Conservation (phyloP, 2,888 invertebrate genomes). For the Eretmocerus hayati region DNA sequence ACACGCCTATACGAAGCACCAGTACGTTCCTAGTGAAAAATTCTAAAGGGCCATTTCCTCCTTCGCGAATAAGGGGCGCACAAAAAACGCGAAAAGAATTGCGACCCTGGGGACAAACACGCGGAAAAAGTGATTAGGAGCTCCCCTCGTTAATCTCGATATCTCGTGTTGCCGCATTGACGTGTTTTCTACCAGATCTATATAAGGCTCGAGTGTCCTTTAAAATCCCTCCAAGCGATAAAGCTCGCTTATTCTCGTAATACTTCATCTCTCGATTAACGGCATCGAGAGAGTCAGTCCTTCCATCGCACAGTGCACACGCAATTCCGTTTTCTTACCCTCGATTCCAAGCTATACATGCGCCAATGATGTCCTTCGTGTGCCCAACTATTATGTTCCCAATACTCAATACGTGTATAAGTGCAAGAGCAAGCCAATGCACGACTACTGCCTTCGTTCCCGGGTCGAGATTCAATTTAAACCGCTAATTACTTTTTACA, state of each 20-base stretch:
- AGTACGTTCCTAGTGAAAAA: neutral
- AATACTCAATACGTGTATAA: too few relatives aligned
- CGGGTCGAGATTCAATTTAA: constrained; percentile 14
- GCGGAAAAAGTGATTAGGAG: constrained; percentile 18
- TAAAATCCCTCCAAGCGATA: constrained; percentile 7
- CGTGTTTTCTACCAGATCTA: neutral
- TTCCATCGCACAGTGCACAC: too few relatives aligned
- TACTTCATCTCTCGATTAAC: constrained; percentile 4
- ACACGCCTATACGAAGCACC: too few relatives aligned
- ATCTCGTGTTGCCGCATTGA: constrained; percentile 5
- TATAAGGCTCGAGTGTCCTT: constrained; percentile 5
- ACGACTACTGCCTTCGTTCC: neutral
- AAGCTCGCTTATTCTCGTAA: neutral
- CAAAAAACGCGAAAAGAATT: neutral
- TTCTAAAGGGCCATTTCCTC: constrained; percentile 14
- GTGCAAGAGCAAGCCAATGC: neutral
- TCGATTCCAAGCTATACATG: too few relatives aligned
- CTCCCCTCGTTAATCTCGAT: constrained; percentile 16
- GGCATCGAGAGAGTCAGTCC: too few relatives aligned
- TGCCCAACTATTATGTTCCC: too few relatives aligned
- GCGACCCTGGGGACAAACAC: neutral
- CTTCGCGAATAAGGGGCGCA: neutral
- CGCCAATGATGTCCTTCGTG: too few relatives aligned
- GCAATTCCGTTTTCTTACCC: too few relatives aligned
- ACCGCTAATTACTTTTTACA: constrained; percentile 18